Base-by-base conservation (phyloP, 2,888 invertebrate genomes). In the Epiblema foenella region DNA sequence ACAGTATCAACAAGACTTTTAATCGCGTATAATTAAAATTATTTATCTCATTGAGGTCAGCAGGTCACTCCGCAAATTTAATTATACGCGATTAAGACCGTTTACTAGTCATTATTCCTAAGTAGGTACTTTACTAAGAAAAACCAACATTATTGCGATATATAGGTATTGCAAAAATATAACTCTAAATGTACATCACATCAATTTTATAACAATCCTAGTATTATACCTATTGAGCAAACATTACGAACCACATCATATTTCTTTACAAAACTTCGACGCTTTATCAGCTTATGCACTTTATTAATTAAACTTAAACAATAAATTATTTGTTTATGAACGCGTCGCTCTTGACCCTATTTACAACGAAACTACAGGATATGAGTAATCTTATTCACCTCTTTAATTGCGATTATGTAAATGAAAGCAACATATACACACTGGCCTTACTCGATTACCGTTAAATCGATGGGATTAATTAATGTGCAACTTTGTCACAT, bases 301-400 rank as follows among this genome's bases (percentile, higher is more conserved):
- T 70, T 57, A 52, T 58, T 70, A 66, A 66, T 60, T 60, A 49
- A 60, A 15, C 54, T 57, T 49, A 66, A 59, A 60, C 60, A 60
- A 17, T 67, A 56, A 33, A 56, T 56, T 63, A 63, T 63, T 62
- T 56, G 54, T 69, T 62, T 62, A 67, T 57, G 24, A 67, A 67
- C 66, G 9, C 17, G 71, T 67, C 17, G 66, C 1, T 62, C 71
- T 71, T 71, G 71, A 52, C 67, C 71, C 51, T 67, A 39, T 71
- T 69, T 62, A n/a, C 1, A 24, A 59, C 46, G 46, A 37, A 66
- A 71, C 49, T 57, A 62, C 71, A 71, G 71, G 71, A 71, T 54
- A 62, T 62, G 60, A 71, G 66, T 71, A 71, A 66, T 64, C 24
- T 69, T 62, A 71, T 67, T 71, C 56, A 71, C 49, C 59, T 71